Percentiles rank a stretch among this genome's conserved stretches.
phyloP scores from a whole-genome alignment of 2,797 vertebrate species.

The Phataginus tricuspis region DNA sequence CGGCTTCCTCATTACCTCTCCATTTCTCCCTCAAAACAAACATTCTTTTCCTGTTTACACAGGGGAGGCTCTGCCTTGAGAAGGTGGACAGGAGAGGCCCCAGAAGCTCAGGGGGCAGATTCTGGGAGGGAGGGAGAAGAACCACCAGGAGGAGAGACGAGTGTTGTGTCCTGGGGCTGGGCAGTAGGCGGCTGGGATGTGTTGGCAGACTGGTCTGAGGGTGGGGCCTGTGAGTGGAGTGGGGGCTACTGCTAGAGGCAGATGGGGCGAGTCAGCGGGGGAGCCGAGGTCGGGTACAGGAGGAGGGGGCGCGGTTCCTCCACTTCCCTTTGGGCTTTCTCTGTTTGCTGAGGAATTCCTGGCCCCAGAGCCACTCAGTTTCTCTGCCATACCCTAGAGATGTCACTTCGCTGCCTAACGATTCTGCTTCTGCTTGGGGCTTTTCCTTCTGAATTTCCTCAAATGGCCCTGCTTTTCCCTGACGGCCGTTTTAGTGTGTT shows the following conservation, averaged over 20 bases:
- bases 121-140: not conserved
- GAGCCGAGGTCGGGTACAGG: not conserved
- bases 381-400: not conserved
- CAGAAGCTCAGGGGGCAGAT: not conserved
- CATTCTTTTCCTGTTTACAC: not conserved
- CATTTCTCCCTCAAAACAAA: not conserved
- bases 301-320: not conserved
- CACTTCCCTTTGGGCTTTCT: slow-evolving; percentile 34
- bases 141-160: not conserved
- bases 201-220: not conserved
- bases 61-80: not conserved
- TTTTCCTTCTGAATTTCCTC: slow-evolving; percentile 60
- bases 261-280: not conserved
- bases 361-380: slow-evolving; percentile 19
- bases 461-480: not conserved
- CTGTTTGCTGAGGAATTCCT: slow-evolving; percentile 62
- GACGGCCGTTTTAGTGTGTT: not conserved
- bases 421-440: slow-evolving; percentile 33
- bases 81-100: not conserved
- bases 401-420: slow-evolving; percentile 46
- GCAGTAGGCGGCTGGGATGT: not conserved
- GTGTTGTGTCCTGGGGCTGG: rapidly evolving
- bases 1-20: not conserved
- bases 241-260: not conserved
- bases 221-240: not conserved